Percentiles rank a stretch among this genome's conserved stretches.
These are phyloP conservation scores for Tenodera sinensis DNA, from an alignment of 2,888 invertebrate species.

Conservation along the genomic window DNA sequence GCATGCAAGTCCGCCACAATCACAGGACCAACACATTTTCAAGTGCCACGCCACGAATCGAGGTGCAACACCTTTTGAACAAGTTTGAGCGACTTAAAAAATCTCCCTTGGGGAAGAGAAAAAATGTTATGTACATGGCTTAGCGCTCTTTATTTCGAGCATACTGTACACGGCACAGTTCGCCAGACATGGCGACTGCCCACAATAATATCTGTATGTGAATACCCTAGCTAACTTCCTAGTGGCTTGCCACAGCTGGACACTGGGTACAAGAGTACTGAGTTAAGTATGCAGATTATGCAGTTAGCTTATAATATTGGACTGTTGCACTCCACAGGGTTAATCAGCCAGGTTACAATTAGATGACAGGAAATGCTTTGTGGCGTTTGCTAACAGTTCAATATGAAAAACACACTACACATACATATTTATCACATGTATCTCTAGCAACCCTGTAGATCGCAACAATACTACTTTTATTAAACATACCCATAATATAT, in stretches of 20 bases:
- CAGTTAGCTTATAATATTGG: conserved; percentile 5
- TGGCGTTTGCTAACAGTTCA: neutral
- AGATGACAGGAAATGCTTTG: neutral
- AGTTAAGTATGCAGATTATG: conserved; percentile 15
- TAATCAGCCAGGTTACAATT: neutral
- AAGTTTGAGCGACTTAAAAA: conserved; percentile 31
- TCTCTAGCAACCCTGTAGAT: neutral
- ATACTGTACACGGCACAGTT: conserved; percentile 22
- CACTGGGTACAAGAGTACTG: conserved; percentile 26
- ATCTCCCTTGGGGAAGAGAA: conserved; percentile 21
- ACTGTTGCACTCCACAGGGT: neutral
- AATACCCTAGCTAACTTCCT: conserved; percentile 27
- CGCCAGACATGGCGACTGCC: neutral
- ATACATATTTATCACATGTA: neutral
- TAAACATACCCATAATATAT: neutral
- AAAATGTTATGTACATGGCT: conserved; percentile 28
- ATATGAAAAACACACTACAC: conserved; percentile 3
- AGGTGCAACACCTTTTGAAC: conserved; percentile 29
- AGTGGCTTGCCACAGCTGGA: conserved; percentile 28
- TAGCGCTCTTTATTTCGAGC: conserved; percentile 22
- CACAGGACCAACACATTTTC: conserved; percentile 25
- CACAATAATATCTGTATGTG: conserved; percentile 27
- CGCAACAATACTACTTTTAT: neutral
- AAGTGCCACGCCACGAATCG: conserved; percentile 25
- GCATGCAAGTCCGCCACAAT: conserved; percentile 31